Evolutionary conservation across 2,797 vertebrate genomes (phyloP), one percentile per base, ranked within the genome.

Genomic region (Orestias chungarensis): DNA sequence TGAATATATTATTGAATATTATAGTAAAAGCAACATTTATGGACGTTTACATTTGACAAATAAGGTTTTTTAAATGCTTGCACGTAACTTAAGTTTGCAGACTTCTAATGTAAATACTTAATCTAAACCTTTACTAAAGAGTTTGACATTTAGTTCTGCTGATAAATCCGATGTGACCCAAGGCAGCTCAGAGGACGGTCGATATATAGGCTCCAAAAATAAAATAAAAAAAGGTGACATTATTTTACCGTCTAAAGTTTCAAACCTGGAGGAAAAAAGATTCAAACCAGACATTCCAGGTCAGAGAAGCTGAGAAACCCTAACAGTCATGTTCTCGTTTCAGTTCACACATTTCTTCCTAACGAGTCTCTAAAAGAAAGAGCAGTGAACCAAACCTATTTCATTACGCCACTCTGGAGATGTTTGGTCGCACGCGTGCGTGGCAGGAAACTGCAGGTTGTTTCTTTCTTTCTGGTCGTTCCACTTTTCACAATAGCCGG

Each of bases 261-360:
- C 29, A 38, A 65, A 65, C 65, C 71, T 25, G 44, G 74, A 84
- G 82, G 81, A 84, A 90, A n/a, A 76, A 64, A 77, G 79, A 78
- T 71, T 75, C 40, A 43, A 83, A 80, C 44, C 77, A 82, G 82
- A 83, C 74, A 78, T 84, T 89, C 81, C 61, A 64, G 69, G 78
- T 88, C 87, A 82, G 70, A 80, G 83, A 81, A 68, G 81, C 74
- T 79, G 86, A 42, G n/a, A 42, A 11, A 6, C 66, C 55, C 67
- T 7, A 57, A 69, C 66, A 0, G 44, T 15, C 18, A 0, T n/a
- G n/a, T 49, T 76, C 73, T 82, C 62, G 52, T 65, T 67, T 50
- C 62, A 25, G 12, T 27, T 59, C 35, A 65, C 35, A 43, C 64
- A 31, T 64, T 66, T 43, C 9, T 43, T 55, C 49, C 8, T 47